Percentiles rank a stretch among this genome's conserved stretches.
phyloP scores from a whole-genome alignment of 1,140 invertebrate species.

The Macrostomum lignano region DNA sequence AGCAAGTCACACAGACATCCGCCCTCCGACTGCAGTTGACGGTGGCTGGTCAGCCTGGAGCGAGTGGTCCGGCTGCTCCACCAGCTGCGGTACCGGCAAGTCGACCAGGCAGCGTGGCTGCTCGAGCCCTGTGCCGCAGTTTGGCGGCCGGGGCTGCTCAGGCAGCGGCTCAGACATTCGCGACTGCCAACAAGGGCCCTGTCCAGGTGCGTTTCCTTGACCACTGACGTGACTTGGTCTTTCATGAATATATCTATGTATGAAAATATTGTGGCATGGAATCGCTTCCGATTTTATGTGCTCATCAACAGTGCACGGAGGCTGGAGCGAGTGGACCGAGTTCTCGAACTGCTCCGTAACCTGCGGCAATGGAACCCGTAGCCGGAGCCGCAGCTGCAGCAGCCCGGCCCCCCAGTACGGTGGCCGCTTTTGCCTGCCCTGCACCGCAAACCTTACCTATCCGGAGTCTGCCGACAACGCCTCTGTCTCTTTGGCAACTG shows the following conservation, averaged over 20 bases:
- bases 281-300: neutral
- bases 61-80: conserved; percentile 36
- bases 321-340: conserved; percentile 16
- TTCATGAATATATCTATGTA: too few species aligned
- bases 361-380: conserved; percentile 14
- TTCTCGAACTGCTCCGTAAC: conserved; percentile 14
- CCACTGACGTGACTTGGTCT: too few species aligned
- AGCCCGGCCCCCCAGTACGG: conserved; percentile 9
- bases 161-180: conserved; percentile 6
- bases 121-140: conserved; percentile 12
- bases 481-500: too few species aligned
- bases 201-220: too few species aligned
- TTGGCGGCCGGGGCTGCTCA: conserved; percentile 10
- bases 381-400: conserved; percentile 11
- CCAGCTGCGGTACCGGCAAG: conserved; percentile 36
- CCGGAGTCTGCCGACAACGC: too few species aligned
- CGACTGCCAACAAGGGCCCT: too few species aligned
- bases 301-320: conserved; percentile 12
- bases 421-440: conserved; percentile 10
- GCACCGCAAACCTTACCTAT: too few species aligned
- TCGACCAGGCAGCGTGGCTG: conserved; percentile 34
- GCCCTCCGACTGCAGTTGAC: conserved; percentile 25
- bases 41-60: conserved; percentile 37
- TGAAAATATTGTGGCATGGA: neutral
- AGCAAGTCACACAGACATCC: too few species aligned